A percentile compares a stretch with the other conserved stretches of the same genome.
phyloP scores from a whole-genome alignment of 2,113 vertebrate species.

The Atherinomorus stipes region DNA sequence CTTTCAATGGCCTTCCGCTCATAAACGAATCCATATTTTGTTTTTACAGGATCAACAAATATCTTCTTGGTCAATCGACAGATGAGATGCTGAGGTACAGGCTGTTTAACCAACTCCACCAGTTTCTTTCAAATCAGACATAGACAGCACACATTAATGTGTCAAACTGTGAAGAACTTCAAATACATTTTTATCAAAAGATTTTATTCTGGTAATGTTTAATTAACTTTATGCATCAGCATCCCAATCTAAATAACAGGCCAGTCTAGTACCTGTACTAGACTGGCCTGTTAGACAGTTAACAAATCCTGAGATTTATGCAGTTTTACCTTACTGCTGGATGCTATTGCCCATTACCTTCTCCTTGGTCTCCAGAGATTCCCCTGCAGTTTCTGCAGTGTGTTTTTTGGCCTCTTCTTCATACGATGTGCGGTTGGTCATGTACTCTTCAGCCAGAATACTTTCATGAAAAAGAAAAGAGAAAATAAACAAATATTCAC shows the following conservation, averaged over 20 bases:
- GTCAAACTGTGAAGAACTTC: no score
- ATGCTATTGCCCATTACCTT: constrained; percentile 61
- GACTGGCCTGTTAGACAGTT: no score
- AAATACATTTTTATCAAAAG: no score
- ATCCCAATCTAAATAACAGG: no score
- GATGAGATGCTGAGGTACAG: constrained; percentile 39
- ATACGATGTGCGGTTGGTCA: constrained; percentile 50
- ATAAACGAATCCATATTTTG: constrained; percentile 38
- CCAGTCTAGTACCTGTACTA: no score
- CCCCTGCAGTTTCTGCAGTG: constrained; percentile 42
- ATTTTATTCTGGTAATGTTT: no score
- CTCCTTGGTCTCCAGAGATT: constrained; percentile 60
- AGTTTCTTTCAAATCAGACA: constrained; percentile 46
- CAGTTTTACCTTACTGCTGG: no score
- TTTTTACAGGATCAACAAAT: constrained; percentile 71
- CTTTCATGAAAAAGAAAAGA: constrained; percentile 26
- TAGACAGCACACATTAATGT: background rate
- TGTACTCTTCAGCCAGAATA: constrained; percentile 69
- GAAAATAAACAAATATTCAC: no score
- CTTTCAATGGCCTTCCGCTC: constrained; percentile 63
- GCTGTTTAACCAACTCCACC: constrained; percentile 8
- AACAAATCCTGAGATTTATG: no score
- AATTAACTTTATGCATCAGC: no score
- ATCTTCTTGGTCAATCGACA: constrained; percentile 59
- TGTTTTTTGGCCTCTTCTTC: constrained; percentile 61